Evolutionary conservation across 2,888 invertebrate genomes (phyloP), one percentile per base, ranked within the genome.

Genomic region (Alloplasta piceator): DNA sequence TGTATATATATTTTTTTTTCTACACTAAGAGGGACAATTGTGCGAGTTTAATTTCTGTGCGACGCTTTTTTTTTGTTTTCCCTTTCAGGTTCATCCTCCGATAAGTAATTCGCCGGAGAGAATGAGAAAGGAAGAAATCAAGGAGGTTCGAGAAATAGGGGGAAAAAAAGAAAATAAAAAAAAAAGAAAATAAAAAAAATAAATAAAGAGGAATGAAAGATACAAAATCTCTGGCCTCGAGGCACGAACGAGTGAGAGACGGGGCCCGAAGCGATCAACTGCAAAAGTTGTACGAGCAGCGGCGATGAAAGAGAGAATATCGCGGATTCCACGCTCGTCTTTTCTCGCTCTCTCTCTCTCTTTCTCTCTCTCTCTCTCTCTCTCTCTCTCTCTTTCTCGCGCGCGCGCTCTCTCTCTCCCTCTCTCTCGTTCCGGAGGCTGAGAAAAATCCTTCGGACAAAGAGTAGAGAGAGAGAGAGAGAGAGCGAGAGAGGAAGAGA

Each of bases 401-500:
- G n/a, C n/a, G n/a, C n/a, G n/a, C n/a, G n/a, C n/a, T n/a, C n/a
- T 41, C 36, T n/a, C 38, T 12, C 9, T 70, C 70, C 36, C 36
- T 48, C 36, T 36, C 58, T 39, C 74, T 39, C 60, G 26, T 73
- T 67, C 70, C 66, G 50, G 67, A 63, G 66, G 76, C 72, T 80
- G 80, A 80, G 76, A 80, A 77, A 80, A 80, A 77, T 77, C 72
- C 46, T 43, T 50, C 26, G 71, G 61, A 79, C 71, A 80, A 71
- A 75, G 74, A 70, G 46, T 60, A 67, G 52, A 70, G 58, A 64
- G 60, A 66, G 78, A 71, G 26, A 72, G 63, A 74, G 63, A n/a
- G 77, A 84, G 81, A 61, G 68, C n/a, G n/a, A n/a, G n/a, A n/a
- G n/a, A n/a, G n/a, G n/a, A n/a, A 67, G 74, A 60, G 67, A 64